A percentile compares a stretch with the other conserved stretches of the same genome.
These are phyloP conservation scores for Burhinus bistriatus DNA, from an alignment of 2,113 vertebrate genomes.

Conservation along the genomic window DNA sequence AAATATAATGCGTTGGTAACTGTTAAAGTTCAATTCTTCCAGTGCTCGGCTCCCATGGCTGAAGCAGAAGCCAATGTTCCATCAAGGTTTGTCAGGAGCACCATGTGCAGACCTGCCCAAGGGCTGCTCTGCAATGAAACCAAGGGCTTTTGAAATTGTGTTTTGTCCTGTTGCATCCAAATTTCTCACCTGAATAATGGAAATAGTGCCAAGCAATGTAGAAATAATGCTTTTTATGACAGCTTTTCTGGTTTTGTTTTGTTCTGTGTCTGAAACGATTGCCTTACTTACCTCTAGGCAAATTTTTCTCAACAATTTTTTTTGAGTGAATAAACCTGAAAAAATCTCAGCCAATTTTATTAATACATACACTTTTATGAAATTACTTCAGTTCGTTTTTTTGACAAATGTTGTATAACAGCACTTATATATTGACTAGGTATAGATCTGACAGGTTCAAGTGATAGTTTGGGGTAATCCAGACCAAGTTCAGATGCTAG, in stretches of 20 bases:
- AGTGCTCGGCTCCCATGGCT: fast-evolving
- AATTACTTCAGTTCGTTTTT: neutral
- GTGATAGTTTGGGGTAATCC: neutral
- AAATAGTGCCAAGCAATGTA: neutral
- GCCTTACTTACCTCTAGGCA: neutral
- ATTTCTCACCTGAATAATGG: neutral
- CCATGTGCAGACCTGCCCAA: neutral
- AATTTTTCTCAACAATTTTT: neutral
- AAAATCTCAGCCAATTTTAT: neutral
- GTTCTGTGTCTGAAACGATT: neutral
- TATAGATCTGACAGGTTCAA: neutral
- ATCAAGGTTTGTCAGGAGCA: neutral
- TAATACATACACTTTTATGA: neutral
- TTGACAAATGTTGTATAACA: neutral
- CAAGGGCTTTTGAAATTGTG: neutral
- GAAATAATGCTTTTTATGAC: neutral
- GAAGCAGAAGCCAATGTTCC: neutral
- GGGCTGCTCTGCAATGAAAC: neutral
- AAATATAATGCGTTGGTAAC: neutral
- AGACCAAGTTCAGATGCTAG: neutral
- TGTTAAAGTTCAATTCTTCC: neutral
- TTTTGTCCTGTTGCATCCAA: neutral
- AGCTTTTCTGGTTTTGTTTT: neutral
- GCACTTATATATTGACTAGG: neutral
- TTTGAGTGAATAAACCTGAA: neutral